Evolutionary conservation across 1,140 invertebrate genomes (phyloP), one percentile per base, ranked within the genome.

Genomic region (Bombus breviceps): DNA sequence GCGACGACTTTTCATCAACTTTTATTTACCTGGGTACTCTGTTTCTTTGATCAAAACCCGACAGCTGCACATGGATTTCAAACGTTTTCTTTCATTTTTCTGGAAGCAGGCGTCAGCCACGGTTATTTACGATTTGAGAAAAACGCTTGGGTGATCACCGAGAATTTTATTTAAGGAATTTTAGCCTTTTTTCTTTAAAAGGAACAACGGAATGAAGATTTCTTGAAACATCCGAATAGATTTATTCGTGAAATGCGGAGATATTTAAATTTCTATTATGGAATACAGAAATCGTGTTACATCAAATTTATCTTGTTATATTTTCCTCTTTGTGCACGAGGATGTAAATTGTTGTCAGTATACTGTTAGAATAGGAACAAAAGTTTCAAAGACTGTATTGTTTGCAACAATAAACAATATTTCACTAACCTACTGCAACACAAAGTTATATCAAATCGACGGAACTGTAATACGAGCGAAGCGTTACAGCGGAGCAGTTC

Each of bases 21-120:
- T 72, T 28, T 41, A 39, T 53, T n/a, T 68, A 22, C 10, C 1
- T 64, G 43, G 15, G 37, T 72, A 73, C 62, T 57, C 66, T 71
- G 82, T 43, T 66, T 81, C 64, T 82, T 85, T 80, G 25, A 73
- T 43, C 13, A 34, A 32, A n/a, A 34, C 1, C 41, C 10, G 18
- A 8, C 32, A 15, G 5, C 6, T 18, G 18, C 1, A 2, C 18
- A 0, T 22, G 47, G 6, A 53, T 22, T 53, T 53, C 22, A 53
- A 53, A 53, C 47, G 47, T 53, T 53, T 53, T 22, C 18, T 22
- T 8, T 22, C 47, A 0, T 22, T 22, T 6, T 22, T 53, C 1
- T 22, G 18, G 47, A 62, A 73, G 13, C n/a, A 47, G 41, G 22
- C 28, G 25, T 3, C 6, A 12, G 13, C 37, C 12, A 18, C 10